These are phyloP conservation scores for Seladonia tumulorum DNA, from an alignment of 2,888 invertebrate species.

Conservation along the genomic window DNA sequence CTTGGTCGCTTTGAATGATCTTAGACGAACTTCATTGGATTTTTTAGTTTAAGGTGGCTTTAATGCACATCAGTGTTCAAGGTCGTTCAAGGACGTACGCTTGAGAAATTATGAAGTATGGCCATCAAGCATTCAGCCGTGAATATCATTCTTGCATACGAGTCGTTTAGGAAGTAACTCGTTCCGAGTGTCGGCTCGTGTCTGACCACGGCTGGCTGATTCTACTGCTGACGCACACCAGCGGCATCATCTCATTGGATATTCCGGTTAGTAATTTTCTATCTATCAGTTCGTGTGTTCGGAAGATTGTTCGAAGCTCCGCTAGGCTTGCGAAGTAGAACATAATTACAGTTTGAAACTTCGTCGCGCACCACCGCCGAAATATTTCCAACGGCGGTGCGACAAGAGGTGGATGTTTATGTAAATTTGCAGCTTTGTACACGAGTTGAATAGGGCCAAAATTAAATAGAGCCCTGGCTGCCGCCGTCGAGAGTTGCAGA, in stretches of 20 bases:
- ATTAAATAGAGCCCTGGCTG: not conserved
- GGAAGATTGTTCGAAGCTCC: not conserved
- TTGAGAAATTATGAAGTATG: not conserved
- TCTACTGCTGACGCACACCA: not conserved
- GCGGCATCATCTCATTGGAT: not conserved
- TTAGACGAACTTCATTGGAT: not conserved
- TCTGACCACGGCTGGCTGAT: not conserved
- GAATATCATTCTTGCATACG: not conserved
- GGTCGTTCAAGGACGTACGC: not conserved
- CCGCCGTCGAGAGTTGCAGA: not conserved
- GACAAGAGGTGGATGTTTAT: not conserved
- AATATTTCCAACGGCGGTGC: not conserved
- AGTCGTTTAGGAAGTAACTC: not conserved
- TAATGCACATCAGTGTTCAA: not conserved
- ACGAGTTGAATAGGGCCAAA: not conserved
- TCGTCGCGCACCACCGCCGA: not conserved
- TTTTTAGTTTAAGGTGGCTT: not conserved
- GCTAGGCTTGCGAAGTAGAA: not conserved
- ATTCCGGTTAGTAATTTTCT: not conserved
- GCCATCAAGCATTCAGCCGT: too few relatives aligned
- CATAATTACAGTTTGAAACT: slow-evolving; percentile 6
- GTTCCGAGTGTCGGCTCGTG: not conserved
- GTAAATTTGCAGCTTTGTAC: not conserved
- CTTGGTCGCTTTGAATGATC: not conserved
- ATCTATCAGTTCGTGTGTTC: not conserved